phyloP scores from a whole-genome alignment of 2,113 vertebrate genomes.

The Labeo catla region DNA sequence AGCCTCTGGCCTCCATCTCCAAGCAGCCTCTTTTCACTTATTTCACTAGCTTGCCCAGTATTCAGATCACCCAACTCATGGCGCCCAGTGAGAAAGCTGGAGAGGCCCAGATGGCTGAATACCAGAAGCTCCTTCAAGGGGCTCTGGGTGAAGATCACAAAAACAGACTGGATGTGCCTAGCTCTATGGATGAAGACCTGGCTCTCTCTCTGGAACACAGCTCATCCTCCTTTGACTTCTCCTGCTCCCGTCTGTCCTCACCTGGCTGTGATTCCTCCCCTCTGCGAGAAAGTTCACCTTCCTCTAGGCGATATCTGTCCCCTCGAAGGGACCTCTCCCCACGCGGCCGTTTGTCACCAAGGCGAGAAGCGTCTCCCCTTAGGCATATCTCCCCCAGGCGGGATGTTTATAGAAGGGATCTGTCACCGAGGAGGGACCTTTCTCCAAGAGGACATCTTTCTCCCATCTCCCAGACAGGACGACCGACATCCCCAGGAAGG shows the following conservation, averaged over 20 bases:
- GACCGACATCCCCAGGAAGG: conserved; percentile 86
- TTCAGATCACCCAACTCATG: conserved; percentile 91
- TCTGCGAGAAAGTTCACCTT: conserved; percentile 87
- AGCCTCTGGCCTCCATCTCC: conserved; percentile 74
- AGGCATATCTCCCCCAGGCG: conserved; percentile 80
- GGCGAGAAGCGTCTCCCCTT: conserved; percentile 78
- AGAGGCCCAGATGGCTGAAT: conserved; percentile 82
- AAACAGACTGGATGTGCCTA: conserved; percentile 84
- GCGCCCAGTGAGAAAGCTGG: conserved; percentile 77
- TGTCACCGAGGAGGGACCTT: conserved; percentile 88
- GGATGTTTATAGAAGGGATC: conserved; percentile 84
- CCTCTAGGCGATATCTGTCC: conserved; percentile 85
- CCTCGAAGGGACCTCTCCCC: conserved; percentile 87
- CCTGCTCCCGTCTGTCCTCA: conserved; percentile 83
- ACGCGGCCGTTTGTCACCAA: conserved; percentile 69
- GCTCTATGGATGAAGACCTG: conserved; percentile 87
- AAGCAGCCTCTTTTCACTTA: conserved; percentile 89
- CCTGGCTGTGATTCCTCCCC: conserved; percentile 89
- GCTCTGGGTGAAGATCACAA: conserved; percentile 79
- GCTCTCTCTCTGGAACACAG: conserved; percentile 79
- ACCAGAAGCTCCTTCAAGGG: conserved; percentile 83
- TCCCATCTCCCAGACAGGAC: conserved; percentile 68
- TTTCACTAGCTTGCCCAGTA: conserved; percentile 92
- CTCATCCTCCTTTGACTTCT: conserved; percentile 84
- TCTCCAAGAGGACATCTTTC: conserved; percentile 78